Evolutionary conservation across 2,888 invertebrate genomes (phyloP), one percentile per base, ranked within the genome.

Genomic region (Uropetala carovei): DNA sequence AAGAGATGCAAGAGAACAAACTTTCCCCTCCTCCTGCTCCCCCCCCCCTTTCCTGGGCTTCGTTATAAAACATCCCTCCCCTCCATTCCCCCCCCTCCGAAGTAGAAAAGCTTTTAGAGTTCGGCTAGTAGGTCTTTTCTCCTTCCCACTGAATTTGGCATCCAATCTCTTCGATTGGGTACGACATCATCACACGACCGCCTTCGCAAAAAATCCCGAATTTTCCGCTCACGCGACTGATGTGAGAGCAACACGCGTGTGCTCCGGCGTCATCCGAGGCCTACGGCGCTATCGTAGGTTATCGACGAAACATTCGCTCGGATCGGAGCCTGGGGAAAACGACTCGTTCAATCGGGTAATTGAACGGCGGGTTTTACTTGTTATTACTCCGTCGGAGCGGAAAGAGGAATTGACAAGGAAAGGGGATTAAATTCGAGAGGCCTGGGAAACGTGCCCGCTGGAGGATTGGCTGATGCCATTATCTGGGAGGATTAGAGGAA

Each of bases 281-380:
- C 43, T n/a, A 64, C 22, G n/a, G 68, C 4, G 64, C 64, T 2
- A 2, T n/a, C n/a, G 68, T 7, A 68, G 9, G 68, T 9, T n/a
- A 64, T 68, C 68, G n/a, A 22, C 68, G 18, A 43, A 43, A 68
- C 68, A n/a, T n/a, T 68, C 68, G 43, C 5, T 43, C 43, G 43
- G 43, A 43, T 43, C 5, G 43, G 43, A 43, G 43, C 43, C 5
- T 5, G 68, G 68, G 75, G 27, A 75, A n/a, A n/a, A 27, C 75
- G 27, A 13, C 22, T 75, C 75, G 22, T 22, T 27, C 75, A 75
- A 75, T 68, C 68, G 68, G 68, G 68, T 68, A 68, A 68, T 75
- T 75, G 75, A 75, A 75, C 75, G 75, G n/a, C n/a, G 27, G 75
- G 18, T 75, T 75, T 75, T 75, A 75, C 75, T 75, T 75, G 75